Conservation (phyloP, 2,888 invertebrate genomes). For the Unio pictorum region DNA sequence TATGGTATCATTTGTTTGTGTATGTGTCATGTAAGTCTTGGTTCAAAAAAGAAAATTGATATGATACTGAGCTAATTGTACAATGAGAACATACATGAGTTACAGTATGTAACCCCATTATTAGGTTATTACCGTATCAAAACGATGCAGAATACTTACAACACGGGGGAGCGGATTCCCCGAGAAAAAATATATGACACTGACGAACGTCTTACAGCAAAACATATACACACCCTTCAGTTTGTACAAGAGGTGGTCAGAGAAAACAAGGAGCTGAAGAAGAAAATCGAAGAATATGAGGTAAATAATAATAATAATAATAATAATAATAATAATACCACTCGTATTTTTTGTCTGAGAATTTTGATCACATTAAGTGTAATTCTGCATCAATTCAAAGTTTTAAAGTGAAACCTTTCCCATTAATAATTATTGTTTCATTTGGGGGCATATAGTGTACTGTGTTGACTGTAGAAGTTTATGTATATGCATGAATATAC, state of each 20-base stretch:
- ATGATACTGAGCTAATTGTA: no score
- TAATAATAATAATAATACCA: background rate
- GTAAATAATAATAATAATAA: conserved; percentile 26
- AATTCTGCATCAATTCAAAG: no score
- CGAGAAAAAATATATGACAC: conserved; percentile 49
- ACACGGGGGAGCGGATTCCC: conserved; percentile 43
- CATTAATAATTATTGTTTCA: no score
- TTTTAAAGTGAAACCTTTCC: no score
- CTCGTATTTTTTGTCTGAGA: background rate
- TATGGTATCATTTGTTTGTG: no score
- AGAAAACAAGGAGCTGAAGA: conserved; percentile 64
- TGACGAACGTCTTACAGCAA: conserved; percentile 58
- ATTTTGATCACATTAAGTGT: background rate
- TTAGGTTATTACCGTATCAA: background rate
- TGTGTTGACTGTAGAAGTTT: no score
- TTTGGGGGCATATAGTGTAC: no score
- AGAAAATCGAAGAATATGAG: conserved; percentile 59
- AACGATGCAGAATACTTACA: conserved; percentile 60
- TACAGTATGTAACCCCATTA: no score
- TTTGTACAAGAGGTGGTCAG: conserved; percentile 66
- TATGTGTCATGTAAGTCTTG: no score
- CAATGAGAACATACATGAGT: no score
- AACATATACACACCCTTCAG: conserved; percentile 64
- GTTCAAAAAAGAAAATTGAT: no score
- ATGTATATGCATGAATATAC: no score